Conservation (phyloP, 1,140 invertebrate species). For the Dendroctonus valens region DNA sequence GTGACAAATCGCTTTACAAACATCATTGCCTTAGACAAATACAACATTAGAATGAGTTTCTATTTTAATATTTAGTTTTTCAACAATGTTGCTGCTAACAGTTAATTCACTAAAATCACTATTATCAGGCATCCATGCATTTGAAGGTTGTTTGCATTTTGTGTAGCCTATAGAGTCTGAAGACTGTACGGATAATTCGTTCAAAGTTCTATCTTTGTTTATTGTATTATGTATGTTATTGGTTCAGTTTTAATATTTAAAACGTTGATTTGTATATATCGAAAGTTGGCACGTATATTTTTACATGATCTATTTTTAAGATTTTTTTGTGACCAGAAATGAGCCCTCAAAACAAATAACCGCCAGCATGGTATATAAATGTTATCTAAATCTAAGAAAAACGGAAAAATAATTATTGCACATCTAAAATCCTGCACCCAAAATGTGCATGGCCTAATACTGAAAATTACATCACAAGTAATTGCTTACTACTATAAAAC, state of each 20-base stretch:
- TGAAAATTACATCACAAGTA: too few relatives aligned
- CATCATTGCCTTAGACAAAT: neutral
- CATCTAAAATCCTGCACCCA: too few relatives aligned
- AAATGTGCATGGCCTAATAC: too few relatives aligned
- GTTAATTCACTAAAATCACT: neutral
- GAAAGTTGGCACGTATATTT: constrained; percentile 7
- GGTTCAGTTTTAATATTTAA: constrained; percentile 16
- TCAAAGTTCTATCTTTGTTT: constrained; percentile 12
- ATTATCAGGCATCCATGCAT: neutral
- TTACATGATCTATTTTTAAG: neutral
- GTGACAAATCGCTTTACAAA: too few relatives aligned
- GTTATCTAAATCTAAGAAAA: too few relatives aligned
- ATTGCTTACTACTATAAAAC: too few relatives aligned
- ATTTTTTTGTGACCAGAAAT: neutral
- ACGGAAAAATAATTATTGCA: too few relatives aligned
- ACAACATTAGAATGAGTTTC: constrained; percentile 1
- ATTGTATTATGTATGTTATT: constrained; percentile 12
- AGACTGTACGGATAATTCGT: constrained; percentile 1
- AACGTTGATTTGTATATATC: constrained; percentile 14
- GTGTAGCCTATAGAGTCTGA: constrained; percentile 3
- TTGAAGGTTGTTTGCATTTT: constrained; percentile 6
- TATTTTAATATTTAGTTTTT: neutral
- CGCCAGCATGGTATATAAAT: too few relatives aligned
- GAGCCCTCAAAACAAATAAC: too few relatives aligned
- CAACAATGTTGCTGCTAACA: neutral